These are phyloP conservation scores for Cheilosia scutellata DNA, from an alignment of 2,888 invertebrate genomes.

Conservation along the genomic window DNA sequence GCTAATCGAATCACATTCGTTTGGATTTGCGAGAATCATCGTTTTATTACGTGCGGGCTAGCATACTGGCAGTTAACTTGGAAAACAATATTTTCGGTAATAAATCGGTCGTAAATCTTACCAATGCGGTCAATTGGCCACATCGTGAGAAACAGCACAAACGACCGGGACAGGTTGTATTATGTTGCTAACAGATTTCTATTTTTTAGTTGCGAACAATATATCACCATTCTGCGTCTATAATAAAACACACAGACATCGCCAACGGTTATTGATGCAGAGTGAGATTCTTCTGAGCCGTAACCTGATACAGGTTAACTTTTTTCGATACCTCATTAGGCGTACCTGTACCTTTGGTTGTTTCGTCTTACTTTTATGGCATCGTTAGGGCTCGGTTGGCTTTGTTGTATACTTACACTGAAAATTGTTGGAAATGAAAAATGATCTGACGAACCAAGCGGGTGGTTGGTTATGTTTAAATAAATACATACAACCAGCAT, in stretches of 20 bases:
- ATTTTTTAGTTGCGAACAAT: conserved; percentile 32
- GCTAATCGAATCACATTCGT: conserved; percentile 23
- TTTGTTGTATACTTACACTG: not conserved
- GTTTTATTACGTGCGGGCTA: conserved; percentile 3
- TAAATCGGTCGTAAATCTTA: conserved; percentile 60
- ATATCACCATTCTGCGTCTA: conserved; percentile 46
- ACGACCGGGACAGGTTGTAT: conserved; percentile 46
- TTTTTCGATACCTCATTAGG: conserved; percentile 44
- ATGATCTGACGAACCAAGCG: conserved; percentile 53
- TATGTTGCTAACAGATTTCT: conserved; percentile 34
- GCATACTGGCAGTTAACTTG: conserved; percentile 14
- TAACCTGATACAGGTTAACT: conserved; percentile 45
- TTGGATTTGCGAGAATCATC: conserved; percentile 19
- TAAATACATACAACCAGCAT: not conserved
- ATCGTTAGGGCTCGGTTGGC: conserved; percentile 37
- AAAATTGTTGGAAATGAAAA: conserved; percentile 54
- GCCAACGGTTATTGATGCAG: conserved; percentile 30
- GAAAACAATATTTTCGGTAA: conserved; percentile 53
- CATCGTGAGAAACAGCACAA: conserved; percentile 52
- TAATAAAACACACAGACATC: conserved; percentile 46
- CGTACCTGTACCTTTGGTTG: conserved; percentile 28
- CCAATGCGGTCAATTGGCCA: conserved; percentile 31
- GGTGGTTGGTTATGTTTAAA: conserved; percentile 43
- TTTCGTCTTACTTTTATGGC: conserved; percentile 46
- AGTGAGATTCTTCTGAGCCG: conserved; percentile 2